Evolutionary conservation across 92 coral and sea anemone species (phyloP).

Genomic region (Bergia sp.): DNA sequence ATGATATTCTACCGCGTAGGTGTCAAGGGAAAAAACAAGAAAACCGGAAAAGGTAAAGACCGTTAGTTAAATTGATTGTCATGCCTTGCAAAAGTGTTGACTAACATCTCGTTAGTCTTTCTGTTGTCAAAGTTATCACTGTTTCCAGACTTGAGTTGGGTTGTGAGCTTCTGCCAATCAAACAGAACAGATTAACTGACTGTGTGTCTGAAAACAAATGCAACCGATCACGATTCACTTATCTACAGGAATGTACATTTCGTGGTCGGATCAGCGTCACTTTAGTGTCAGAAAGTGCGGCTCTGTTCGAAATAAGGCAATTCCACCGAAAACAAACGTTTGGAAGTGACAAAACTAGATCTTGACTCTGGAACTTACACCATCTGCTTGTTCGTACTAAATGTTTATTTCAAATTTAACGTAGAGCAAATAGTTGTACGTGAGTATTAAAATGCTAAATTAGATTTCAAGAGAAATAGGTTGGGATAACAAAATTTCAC

Average conservation of each 20-base stretch:
- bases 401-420: background rate
- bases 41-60: constrained; percentile 97
- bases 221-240: background rate
- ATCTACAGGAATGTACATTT: background rate
- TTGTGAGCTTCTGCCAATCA: background rate
- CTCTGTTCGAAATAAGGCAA: no score
- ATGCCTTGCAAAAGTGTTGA: background rate
- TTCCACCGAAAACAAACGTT: no score
- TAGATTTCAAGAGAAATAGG: no score
- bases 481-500: background rate
- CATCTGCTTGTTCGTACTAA: background rate
- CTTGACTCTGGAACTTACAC: no score
- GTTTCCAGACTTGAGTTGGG: background rate
- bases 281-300: no score
- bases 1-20: constrained; percentile 96
- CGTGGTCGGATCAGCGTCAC: background rate
- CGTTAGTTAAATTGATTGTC: background rate
- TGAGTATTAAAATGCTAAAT: background rate
- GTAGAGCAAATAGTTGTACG: background rate
- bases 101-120: background rate
- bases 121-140: background rate
- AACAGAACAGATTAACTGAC: background rate
- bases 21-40: constrained; percentile 84
- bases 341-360: no score
- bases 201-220: background rate